These are phyloP conservation scores for Brotula barbata DNA, from an alignment of 2,797 vertebrate species.

Conservation along the genomic window DNA sequence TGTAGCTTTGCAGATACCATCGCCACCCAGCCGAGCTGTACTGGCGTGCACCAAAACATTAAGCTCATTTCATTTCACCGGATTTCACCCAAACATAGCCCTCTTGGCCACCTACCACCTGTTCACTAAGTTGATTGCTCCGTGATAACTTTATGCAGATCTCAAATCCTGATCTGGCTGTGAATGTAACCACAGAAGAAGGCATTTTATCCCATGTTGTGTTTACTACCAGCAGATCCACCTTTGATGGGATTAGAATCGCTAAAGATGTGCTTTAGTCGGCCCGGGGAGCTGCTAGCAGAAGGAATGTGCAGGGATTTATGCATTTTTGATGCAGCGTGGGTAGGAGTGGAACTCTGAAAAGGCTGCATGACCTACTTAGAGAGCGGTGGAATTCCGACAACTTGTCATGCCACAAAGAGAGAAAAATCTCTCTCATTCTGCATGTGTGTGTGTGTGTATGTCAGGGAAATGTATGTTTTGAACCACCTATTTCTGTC, in stretches of 20 bases:
- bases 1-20: constrained; percentile 41
- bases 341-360: constrained; percentile 76
- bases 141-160: constrained; percentile 30
- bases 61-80: constrained; percentile 1
- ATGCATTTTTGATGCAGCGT: constrained; percentile 81
- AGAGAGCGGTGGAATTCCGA: constrained; percentile 72
- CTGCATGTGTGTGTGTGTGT: constrained; percentile 30
- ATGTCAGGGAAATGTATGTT: constrained; percentile 46
- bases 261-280: constrained; percentile 69
- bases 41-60: constrained; percentile 22
- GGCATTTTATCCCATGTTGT: constrained; percentile 62
- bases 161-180: not conserved
- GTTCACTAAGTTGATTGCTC: constrained; percentile 13
- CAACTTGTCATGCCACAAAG: constrained; percentile 67
- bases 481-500: constrained; percentile 27
- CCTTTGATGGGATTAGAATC: constrained; percentile 76
- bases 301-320: constrained; percentile 76
- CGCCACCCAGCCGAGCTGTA: constrained; percentile 1
- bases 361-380: constrained; percentile 82
- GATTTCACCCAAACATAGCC: constrained; percentile 4
- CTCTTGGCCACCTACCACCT: not conserved
- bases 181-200: constrained; percentile 48
- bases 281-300: constrained; percentile 67
- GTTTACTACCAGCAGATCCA: constrained; percentile 69
- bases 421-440: constrained; percentile 33